Percentiles rank a stretch among this genome's conserved stretches.
Conservation (phyloP, 2,797 vertebrate species). For the Novumbra hubbsi region DNA sequence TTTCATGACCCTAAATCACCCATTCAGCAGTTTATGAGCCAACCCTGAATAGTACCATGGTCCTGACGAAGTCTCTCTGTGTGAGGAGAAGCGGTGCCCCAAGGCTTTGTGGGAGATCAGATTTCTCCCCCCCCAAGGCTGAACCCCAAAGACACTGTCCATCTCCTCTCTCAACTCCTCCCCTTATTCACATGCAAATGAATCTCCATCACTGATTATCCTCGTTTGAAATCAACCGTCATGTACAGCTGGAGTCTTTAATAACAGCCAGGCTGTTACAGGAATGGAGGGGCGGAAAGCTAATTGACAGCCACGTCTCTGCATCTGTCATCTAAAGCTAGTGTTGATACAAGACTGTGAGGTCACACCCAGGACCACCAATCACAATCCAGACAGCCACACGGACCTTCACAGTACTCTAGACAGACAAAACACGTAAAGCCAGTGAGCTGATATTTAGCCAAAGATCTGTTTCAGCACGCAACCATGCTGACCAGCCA, state of each 20-base stretch:
- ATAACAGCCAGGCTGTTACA: conserved; percentile 60
- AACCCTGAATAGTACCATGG: conserved; percentile 62
- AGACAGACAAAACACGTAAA: conserved; percentile 57
- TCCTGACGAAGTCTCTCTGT: conserved; percentile 69
- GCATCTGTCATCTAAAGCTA: neutral
- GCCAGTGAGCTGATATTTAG: conserved; percentile 50
- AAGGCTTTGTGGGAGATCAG: conserved; percentile 82
- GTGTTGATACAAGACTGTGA: conserved; percentile 3
- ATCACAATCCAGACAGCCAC: neutral
- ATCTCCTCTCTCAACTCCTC: conserved; percentile 67
- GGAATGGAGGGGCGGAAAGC: conserved; percentile 43
- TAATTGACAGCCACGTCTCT: conserved; percentile 12
- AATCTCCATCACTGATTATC: conserved; percentile 92
- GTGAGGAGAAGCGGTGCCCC: conserved; percentile 41
- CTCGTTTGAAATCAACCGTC: conserved; percentile 89
- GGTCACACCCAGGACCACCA: neutral
- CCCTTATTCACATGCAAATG: conserved; percentile 96
- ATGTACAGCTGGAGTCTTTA: conserved; percentile 94
- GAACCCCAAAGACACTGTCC: conserved; percentile 1
- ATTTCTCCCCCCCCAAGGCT: conserved; percentile 65
- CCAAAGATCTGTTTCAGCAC: conserved; percentile 68
- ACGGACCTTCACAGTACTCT: conserved; percentile 53
- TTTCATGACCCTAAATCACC: too few species aligned
- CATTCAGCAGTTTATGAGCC: too few species aligned
- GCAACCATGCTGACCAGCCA: conserved; percentile 62